Evolutionary conservation across 1,140 invertebrate genomes (phyloP), one percentile per base, ranked within the genome.

Genomic region (Araneus ventricosus): DNA sequence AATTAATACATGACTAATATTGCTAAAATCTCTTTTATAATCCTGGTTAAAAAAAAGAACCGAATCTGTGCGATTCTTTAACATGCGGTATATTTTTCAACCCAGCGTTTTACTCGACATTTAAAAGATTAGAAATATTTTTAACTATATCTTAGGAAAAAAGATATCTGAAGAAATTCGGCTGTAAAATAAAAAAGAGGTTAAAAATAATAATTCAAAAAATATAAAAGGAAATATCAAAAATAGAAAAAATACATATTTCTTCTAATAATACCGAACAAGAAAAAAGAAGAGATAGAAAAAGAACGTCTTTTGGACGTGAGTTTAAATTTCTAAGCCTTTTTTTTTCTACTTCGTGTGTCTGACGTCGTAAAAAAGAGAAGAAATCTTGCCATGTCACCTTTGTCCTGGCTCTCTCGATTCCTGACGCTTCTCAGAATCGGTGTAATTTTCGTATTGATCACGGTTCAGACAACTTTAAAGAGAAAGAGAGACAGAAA

Each of bases 381-480:
- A 75, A 75, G 30, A 91, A 63, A 84, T 67, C 79, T 84, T 84
- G 75, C 67, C 34, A 80, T 90, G 41, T n/a, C 70, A 90, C 41
- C 45, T 34, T 80, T 90, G 88, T 89, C 61, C 41, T 30, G 30
- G n/a, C 67, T 1, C 37, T 79, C 59, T 24, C 84, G 89, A 84
- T 91, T 91, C 79, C 27, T n/a, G 63, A 37, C 30, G 89, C 79
- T 67, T 45, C 30, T 91, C 79, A 52, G 67, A 91, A 91, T 91
- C 89, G 89, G 52, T 84, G 89, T 63, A 91, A 91, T 91, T 91
- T 91, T 91, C 89, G 79, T 63, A 91, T 91, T 91, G 89, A 91
- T 91, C 89, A 91, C 89, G 89, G 70, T 84, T 30, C 52, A 84
- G 79, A 84, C 89, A 79, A 91, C 37, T 91, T 84, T 91, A 61